Evolutionary conservation across 1,140 invertebrate species (phyloP).

Genomic region (Atopsyche davidsoni): DNA sequence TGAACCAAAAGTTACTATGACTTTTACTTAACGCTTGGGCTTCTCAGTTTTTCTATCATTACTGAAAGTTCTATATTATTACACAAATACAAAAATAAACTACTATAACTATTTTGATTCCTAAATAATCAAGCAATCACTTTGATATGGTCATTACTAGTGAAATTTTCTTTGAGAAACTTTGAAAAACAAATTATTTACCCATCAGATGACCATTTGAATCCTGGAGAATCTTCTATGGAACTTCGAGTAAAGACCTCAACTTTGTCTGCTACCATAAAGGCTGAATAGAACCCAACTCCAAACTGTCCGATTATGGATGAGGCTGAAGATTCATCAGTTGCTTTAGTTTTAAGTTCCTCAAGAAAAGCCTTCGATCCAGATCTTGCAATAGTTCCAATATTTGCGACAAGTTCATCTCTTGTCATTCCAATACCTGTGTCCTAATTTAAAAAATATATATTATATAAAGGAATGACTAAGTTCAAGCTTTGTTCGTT

Average conservation of each 20-base stretch:
- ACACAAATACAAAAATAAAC: too few species aligned
- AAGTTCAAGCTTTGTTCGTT: too few species aligned
- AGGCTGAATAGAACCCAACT: conserved; percentile 95
- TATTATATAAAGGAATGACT: conserved; percentile 11
- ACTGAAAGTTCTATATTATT: too few species aligned
- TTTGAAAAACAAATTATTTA: too few species aligned
- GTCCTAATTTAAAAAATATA: conserved; percentile 54
- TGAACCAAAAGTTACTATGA: too few species aligned
- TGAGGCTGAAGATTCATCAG: conserved; percentile 53
- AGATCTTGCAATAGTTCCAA: conserved; percentile 92
- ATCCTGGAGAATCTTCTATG: conserved; percentile 58
- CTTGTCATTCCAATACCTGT: conserved; percentile 91
- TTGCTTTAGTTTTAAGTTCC: conserved; percentile 67
- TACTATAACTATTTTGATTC: too few species aligned
- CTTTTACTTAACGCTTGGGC: too few species aligned
- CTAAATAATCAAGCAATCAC: too few species aligned
- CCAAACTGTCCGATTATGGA: conserved; percentile 97
- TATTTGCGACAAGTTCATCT: conserved; percentile 83
- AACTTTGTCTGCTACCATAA: conserved; percentile 94
- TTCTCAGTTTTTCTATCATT: too few species aligned
- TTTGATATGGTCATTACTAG: too few species aligned
- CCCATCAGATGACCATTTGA: conserved; percentile 88
- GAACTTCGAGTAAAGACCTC: conserved; percentile 78
- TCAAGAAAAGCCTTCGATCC: conserved; percentile 93
- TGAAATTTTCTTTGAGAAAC: too few species aligned